Evolutionary conservation across 2,888 invertebrate species (phyloP), one percentile per base, ranked within the genome.

Genomic region (Chloroclysta siterata): DNA sequence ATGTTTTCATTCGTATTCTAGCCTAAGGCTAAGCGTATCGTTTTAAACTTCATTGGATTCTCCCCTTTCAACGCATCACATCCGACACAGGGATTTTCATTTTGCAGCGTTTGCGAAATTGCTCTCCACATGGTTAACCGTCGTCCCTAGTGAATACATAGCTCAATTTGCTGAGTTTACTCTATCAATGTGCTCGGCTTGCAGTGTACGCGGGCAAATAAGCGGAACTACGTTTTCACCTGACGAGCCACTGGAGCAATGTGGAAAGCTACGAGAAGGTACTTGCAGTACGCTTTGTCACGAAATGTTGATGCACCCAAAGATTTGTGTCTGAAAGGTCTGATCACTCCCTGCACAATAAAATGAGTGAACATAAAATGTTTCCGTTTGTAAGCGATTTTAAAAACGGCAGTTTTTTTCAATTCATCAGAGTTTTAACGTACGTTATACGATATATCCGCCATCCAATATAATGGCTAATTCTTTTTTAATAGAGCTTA

Each of bases 181-280:
- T 72, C 54, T 69, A 65, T 61, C 65, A 65, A 69, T 62, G 63
- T 61, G 56, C 53, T 63, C 53, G 44, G 52, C 14, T 51, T 8
- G 50, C 44, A 42, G 29, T 53, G 53, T 53, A 53, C 29, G 52
- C 48, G 65, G 71, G 64, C 73, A 79, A 68, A 76, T 70, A 71
- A 79, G 77, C 76, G 80, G 74, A 80, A 77, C 78, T 73, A 72
- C 78, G 84, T 84, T 87, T 88, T 87, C 89, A 83, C 81, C 76
- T 79, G 74, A 75, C 75, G 76, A 75, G 73, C 72, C 68, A 77
- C 74, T 47, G 11, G 42, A 50, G 52, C 28, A 47, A 36, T 53
- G 50, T 61, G 57, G 61, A 63, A 59, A 63, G 58, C 53, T 33
- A 41, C 15, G 39, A 51, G 50, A 36, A 51, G 17, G 14, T 44